Evolutionary conservation across 2,888 invertebrate genomes (phyloP), one percentile per base, ranked within the genome.

Genomic region (Latheticus oryzae): DNA sequence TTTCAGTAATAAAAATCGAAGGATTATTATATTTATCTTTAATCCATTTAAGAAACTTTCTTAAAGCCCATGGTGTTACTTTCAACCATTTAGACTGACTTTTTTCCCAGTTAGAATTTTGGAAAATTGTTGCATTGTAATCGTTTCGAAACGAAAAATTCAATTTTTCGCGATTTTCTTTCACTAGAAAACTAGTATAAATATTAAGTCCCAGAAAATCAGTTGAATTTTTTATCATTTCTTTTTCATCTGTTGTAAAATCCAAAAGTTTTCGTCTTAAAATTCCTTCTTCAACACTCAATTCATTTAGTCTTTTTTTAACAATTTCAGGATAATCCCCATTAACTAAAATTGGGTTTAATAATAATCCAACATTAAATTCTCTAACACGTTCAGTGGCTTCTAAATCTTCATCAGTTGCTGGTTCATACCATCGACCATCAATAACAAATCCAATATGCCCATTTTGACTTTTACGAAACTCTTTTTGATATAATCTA

Each of bases 401-500:
- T n/a, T 87, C 81, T 28, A 79, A 79, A 70, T 88, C 87, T 43
- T 79, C 80, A 54, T 84, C 75, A 0, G 81, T 79, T 69, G 82
- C 83, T 1, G 87, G 84, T 70, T 86, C 83, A 16, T 83, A 84
- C 84, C 86, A 87, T 32, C 83, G 82, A 0, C 83, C 82, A 67
- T 86, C 86, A 43, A 86, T 62, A 0, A 85, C 83, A 60, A 88
- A 82, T 5, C 68, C 68, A 5, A 71, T 53, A 54, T 66, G 15
- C 1, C 86, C 86, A 55, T 83, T 79, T 70, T 87, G 86, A 1
- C 61, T 66, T 0, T 78, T 65, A 42, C 83, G 79, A 74, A 84
- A 89, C 7, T 82, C 79, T 1, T 81, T 76, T 37, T 87, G 80
- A 71, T 89, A 89, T 24, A 87, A 70, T 56, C 84, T 82, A 73